Evolutionary conservation across 1,140 invertebrate species (phyloP).

Genomic region (Doryteuthis pealeii): DNA sequence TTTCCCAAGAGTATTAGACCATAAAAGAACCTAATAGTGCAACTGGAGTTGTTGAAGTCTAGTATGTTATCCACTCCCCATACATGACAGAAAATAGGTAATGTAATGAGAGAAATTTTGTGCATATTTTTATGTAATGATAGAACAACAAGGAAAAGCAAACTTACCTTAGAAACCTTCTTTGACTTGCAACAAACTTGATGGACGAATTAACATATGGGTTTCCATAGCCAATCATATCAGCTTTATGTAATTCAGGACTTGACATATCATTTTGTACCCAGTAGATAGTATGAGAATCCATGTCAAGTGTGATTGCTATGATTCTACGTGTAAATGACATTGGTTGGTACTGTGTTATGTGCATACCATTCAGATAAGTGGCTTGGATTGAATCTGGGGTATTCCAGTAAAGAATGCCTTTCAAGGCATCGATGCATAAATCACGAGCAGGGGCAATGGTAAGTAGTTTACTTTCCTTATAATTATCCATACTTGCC

Average conservation of each 20-base stretch:
- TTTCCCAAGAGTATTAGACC: too few relatives aligned
- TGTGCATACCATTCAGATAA: constrained; percentile 74
- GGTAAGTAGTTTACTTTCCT: constrained; percentile 75
- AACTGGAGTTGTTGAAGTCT: too few relatives aligned
- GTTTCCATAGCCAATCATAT: constrained; percentile 25
- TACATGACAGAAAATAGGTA: too few relatives aligned
- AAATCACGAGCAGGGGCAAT: constrained; percentile 78
- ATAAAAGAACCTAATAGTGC: too few relatives aligned
- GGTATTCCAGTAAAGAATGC: constrained; percentile 86
- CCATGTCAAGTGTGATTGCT: constrained; percentile 75
- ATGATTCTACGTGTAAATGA: constrained; percentile 73
- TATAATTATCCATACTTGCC: constrained; percentile 68
- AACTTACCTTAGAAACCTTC: background rate
- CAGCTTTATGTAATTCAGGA: constrained; percentile 36
- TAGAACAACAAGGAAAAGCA: too few relatives aligned
- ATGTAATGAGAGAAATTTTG: too few relatives aligned
- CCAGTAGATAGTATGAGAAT: constrained; percentile 42
- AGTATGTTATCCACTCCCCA: too few relatives aligned
- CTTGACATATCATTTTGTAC: constrained; percentile 36
- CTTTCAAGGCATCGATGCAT: constrained; percentile 77
- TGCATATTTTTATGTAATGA: too few relatives aligned
- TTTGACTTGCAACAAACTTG: constrained; percentile 22
- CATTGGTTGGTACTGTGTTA: constrained; percentile 70
- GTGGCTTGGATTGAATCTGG: constrained; percentile 77
- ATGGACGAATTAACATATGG: constrained; percentile 17